Base-by-base conservation (phyloP, 2,888 invertebrate genomes). In the Patella caerulea region DNA sequence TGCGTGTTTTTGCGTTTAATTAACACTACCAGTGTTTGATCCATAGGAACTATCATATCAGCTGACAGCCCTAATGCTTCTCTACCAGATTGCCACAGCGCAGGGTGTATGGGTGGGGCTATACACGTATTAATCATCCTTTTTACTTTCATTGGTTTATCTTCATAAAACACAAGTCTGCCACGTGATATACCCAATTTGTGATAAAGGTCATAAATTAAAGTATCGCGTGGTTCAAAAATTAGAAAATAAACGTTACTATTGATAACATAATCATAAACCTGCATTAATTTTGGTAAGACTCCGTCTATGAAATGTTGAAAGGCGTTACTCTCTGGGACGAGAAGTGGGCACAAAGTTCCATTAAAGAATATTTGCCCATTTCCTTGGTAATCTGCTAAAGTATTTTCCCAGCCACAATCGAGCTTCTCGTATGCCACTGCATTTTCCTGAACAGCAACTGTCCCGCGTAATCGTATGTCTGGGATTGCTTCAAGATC, bases 261-360 rank as follows among this genome's bases (percentile, higher is more conserved):
- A 56, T 74, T 56, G 5, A 74, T 56, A 56, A 74, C n/a, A 34
- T 59, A 29, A 17, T 74, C 74, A 12, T 54, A n/a, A 15, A 74
- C 74, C 74, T 74, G 74, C 12, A 74, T 55, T 17, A 74, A 45
- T 34, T 74, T 74, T 17, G 74, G 74, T 7, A 74, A 65, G 1
- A 59, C 34, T 11, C 74, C 74, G 34, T 74, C 74, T 9, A 74
- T 74, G n/a, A 74, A 74, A 54, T 59, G 59, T 56, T 74, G 74
- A 56, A 74, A 74, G 7, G 56, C 5, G 34, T 52, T 29, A 7
- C 56, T 34, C 12, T 59, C 74, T 15, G 74, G 74, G 5, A 24
- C 17, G n/a, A 74, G 24, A 7, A 74, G 59, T 17, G 74, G 74
- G 52, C 74, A 74, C 15, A 74, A 15, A 34, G 34, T 34, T 34